Conservation (phyloP, 2,888 invertebrate species). For the Ecliptopera silaceata region DNA sequence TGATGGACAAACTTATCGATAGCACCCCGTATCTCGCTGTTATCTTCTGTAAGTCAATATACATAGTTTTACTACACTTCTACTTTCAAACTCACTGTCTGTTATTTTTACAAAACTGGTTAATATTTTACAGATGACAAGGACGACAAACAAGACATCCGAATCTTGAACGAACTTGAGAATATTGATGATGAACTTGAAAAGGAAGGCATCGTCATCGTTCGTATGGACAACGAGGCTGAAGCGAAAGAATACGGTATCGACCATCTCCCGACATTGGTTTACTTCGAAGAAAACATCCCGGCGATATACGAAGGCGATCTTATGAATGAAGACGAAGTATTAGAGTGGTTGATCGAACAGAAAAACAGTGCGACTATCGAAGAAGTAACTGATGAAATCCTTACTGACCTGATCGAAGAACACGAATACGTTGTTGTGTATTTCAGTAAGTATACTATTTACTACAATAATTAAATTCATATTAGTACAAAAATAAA, state of each 20-base stretch:
- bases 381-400: constrained; percentile 97
- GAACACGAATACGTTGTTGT: constrained; percentile 97
- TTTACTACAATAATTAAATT: no score
- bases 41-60: constrained; percentile 90
- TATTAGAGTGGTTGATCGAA: constrained; percentile 93
- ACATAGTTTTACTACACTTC: no score
- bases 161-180: constrained; percentile 93
- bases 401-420: constrained; percentile 91
- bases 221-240: constrained; percentile 93
- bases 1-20: constrained; percentile 95
- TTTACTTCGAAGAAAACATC: constrained; percentile 96
- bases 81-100: no score
- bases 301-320: constrained; percentile 96
- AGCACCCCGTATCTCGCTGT: constrained; percentile 92
- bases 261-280: constrained; percentile 91
- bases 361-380: constrained; percentile 96
- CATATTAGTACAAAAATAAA: no score
- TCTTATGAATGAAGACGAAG: constrained; percentile 95
- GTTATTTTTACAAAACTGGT: neutral
- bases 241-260: constrained; percentile 96
- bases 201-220: constrained; percentile 94
- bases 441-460: constrained; percentile 89
- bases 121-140: constrained; percentile 87
- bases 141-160: constrained; percentile 94
- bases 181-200: constrained; percentile 96